These are phyloP conservation scores for Mungos mungo DNA, from an alignment of 2,113 vertebrate species.

Conservation along the genomic window DNA sequence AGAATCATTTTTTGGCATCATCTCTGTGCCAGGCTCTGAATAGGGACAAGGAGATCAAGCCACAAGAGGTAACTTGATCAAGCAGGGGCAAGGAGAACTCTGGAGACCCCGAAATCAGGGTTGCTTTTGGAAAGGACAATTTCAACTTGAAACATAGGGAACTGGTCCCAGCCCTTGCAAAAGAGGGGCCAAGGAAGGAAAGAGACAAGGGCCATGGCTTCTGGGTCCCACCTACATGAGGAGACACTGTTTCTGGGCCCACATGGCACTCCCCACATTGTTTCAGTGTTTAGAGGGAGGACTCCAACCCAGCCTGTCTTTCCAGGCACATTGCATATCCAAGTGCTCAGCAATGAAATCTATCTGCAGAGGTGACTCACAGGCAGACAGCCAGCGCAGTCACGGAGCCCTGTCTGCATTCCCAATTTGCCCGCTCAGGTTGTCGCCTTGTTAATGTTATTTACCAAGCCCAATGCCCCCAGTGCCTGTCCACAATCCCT, in stretches of 20 bases:
- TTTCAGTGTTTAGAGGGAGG: neutral
- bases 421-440: slow-evolving; percentile 41
- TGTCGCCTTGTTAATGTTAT: slow-evolving; percentile 49
- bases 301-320: neutral
- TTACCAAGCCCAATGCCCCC: neutral
- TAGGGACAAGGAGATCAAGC: neutral
- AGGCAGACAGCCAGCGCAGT: slow-evolving; percentile 20
- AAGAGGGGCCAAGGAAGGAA: neutral
- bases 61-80: neutral
- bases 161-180: neutral
- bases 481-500: neutral
- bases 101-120: neutral
- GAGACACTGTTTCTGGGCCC: neutral
- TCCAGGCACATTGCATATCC: neutral
- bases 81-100: neutral
- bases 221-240: neutral
- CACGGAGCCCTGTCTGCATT: slow-evolving; percentile 59
- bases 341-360: neutral
- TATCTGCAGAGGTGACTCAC: slow-evolving; percentile 54
- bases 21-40: neutral
- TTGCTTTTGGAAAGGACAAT: neutral
- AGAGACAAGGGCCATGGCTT: neutral
- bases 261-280: neutral
- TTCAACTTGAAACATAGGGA: neutral
- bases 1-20: neutral